Evolutionary conservation across 1,140 invertebrate genomes (phyloP), one percentile per base, ranked within the genome.

Genomic region (Zeugodacus cucurbitae): DNA sequence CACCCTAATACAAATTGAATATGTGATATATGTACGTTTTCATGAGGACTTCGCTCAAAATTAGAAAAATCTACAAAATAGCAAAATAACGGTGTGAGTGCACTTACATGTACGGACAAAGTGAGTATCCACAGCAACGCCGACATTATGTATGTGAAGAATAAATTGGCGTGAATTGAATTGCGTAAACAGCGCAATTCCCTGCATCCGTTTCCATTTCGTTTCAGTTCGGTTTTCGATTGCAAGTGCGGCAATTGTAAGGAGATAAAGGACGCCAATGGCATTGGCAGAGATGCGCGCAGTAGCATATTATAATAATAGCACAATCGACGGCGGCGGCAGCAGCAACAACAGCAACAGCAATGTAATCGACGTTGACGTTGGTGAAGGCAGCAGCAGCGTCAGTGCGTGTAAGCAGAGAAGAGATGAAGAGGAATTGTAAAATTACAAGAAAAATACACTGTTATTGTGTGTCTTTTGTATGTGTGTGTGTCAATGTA

Each of bases 141-240:
- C 87, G 93, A 93, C 91, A 93, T 93, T 88, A 93, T 93, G 89
- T 93, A 93, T 87, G 93, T 93, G 87, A 93, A 93, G 89, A 93
- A 93, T 90, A 93, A 93, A 91, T 93, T 93, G 89, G 91, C 91
- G 89, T 93, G 93, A 86, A 99, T 98, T 89, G 96, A 97, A 93
- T 99, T 99, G 70, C 98, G 95, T 87, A 99, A 94, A 94, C 98
- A 99, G 91, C 97, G 95, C 34, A 99, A 95, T 93, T 98, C 98
- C 93, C 98, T 99, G 95, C n/a, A 26, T 48, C 41, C 41, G 41
- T 82, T 82, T 82, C 37, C 74, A 48, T 82, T 82, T 82, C 41
- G 41, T 48, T 82, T 29, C 37, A 10, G 44, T 17, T 78, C 41
- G 37, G 41, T 44, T 44, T 82, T 26, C n/a, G 20, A 29, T 48